Evolutionary conservation across 1,140 invertebrate species (phyloP).

Genomic region (Bathynomus jamesi): DNA sequence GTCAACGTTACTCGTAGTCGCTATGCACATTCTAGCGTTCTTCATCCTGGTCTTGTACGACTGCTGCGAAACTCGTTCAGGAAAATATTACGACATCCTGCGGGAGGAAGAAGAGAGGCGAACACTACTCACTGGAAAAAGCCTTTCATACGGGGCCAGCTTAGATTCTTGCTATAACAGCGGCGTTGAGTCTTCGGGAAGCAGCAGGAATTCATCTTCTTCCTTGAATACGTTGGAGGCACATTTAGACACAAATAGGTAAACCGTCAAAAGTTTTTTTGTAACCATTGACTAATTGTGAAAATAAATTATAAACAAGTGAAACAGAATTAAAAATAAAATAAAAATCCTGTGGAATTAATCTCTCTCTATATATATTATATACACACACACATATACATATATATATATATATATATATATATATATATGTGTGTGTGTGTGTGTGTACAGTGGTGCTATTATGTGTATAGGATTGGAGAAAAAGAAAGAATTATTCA

Average conservation of each 20-base stretch:
- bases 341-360: no score
- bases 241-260: not conserved
- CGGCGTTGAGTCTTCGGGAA: not conserved
- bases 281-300: no score
- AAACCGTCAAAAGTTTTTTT: no score
- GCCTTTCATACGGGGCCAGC: not conserved
- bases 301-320: no score
- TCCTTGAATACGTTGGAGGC: not conserved
- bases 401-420: no score
- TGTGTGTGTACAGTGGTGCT: no score
- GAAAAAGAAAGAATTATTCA: no score
- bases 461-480: no score
- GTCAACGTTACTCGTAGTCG: constrained; percentile 58
- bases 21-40: constrained; percentile 24
- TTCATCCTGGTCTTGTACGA: constrained; percentile 5
- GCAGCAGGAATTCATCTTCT: not conserved
- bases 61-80: not conserved
- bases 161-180: not conserved
- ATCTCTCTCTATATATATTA: no score
- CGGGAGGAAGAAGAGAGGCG: not conserved
- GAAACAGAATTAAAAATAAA: no score
- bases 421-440: no score
- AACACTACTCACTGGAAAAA: not conserved
- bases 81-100: not conserved
- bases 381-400: no score